phyloP scores from a whole-genome alignment of 2,888 invertebrate genomes.

The Chrysolina haemoptera region DNA sequence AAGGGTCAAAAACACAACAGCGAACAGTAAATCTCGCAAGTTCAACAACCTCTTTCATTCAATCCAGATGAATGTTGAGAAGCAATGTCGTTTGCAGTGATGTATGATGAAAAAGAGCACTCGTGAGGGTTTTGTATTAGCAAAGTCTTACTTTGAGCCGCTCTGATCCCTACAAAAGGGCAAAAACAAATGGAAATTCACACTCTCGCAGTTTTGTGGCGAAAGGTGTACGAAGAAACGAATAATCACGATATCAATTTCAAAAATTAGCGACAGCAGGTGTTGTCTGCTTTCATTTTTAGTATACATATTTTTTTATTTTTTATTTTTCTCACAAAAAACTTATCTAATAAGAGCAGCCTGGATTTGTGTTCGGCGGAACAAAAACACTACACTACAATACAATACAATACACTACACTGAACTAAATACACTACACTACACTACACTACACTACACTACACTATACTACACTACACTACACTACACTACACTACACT shows the following conservation, averaged over 20 bases:
- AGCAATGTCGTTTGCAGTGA: conserved; percentile 27
- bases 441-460: no score
- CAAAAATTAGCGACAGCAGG: not conserved
- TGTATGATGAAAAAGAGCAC: conserved; percentile 36
- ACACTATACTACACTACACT: no score
- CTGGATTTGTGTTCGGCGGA: no score
- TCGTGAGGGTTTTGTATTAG: conserved; percentile 24
- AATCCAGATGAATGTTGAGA: conserved; percentile 23
- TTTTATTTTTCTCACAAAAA: no score
- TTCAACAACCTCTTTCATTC: conserved; percentile 26
- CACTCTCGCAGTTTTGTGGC: conserved; percentile 1
- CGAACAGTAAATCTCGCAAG: not conserved
- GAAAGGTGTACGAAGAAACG: not conserved
- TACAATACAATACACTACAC: no score
- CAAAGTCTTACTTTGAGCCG: not conserved
- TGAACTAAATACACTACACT: no score
- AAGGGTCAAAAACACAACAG: no score
- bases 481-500: no score
- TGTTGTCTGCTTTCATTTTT: no score
- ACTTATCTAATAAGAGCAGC: no score
- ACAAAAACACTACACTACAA: no score
- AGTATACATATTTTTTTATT: no score
- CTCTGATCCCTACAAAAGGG: not conserved
- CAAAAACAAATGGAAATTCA: conserved; percentile 12
- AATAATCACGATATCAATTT: not conserved